Evolutionary conservation across 2,888 invertebrate species (phyloP).

Genomic region (Sarcophaga rosellei): DNA sequence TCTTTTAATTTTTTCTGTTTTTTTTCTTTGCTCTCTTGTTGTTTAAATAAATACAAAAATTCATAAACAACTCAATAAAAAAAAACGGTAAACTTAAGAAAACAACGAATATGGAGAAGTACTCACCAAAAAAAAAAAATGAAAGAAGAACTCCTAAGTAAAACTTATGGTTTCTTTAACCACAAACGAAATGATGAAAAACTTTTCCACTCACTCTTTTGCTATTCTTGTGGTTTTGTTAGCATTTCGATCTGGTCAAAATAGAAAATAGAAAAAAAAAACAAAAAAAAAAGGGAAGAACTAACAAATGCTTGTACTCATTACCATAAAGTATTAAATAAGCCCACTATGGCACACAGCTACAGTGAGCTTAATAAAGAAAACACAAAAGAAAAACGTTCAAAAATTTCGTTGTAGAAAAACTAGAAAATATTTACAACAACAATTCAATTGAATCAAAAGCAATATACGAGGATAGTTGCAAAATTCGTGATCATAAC

Average conservation of each 20-base stretch:
- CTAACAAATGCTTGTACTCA: conserved; percentile 2
- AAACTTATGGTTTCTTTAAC: conserved; percentile 65
- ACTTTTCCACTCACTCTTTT: conserved; percentile 25
- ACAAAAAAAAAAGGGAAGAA: too few species aligned
- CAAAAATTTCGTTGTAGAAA: too few species aligned
- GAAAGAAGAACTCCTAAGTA: conserved; percentile 54
- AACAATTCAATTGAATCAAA: too few species aligned
- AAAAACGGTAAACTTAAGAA: conserved; percentile 8
- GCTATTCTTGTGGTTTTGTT: too few species aligned
- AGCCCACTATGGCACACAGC: too few species aligned
- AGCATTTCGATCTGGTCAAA: too few species aligned
- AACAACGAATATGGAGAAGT: conserved; percentile 1
- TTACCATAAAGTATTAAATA: conserved; percentile 40
- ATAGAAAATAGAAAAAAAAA: too few species aligned
- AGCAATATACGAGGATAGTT: too few species aligned
- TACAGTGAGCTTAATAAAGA: too few species aligned
- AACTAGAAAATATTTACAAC: too few species aligned
- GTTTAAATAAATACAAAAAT: conserved; percentile 51
- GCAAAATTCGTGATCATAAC: too few species aligned
- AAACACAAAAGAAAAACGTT: too few species aligned
- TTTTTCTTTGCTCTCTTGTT: conserved; percentile 9
- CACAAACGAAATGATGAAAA: conserved; percentile 55
- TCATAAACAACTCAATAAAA: conserved; percentile 65
- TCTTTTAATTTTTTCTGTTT: not conserved
- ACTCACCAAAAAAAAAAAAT: conserved; percentile 1